Base-by-base conservation (phyloP, 2,113 vertebrate genomes). In the Eulemur macaco region DNA sequence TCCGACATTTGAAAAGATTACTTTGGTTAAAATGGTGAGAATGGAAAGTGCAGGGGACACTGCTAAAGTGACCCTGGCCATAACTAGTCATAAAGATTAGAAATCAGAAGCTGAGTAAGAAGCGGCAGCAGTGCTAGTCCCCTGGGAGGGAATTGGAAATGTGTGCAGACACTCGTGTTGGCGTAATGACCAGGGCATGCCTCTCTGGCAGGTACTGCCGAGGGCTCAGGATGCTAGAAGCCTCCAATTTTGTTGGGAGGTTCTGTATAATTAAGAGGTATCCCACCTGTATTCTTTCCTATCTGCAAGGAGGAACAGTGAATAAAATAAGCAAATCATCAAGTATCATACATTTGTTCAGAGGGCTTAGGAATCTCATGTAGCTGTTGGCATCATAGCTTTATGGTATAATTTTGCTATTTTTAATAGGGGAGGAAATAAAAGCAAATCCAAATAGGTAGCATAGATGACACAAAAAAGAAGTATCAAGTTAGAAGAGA, bases 61-160 rank as follows among this genome's bases (percentile, higher is more conserved):
- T 39, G n/a, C 17, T 56, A 2, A 17, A n/a, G 8, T 52, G 29
- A 76, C 23, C 2, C 11, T 91, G 56, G 27, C 2, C 25, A 20
- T 56, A 83, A 37, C 3, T 14, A 74, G 34, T 74, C 66, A 47
- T 42, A 66, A 56, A 34, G 15, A 96, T 18, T 52, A 77, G 13
- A 66, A 71, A 37, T 83, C 37, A 66, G 29, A 81, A 76, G 21
- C 47, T 4, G 18, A 77, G 39, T n/a, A 7, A 69, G 82, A 71
- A 60, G 63, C 27, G 10, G 5, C 27, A 60, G 2, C 37, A 15
- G 5, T 8, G 13, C 3, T 8, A 3, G n/a, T n/a, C 0, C 37
- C 27, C 34, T 15, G 15, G 18, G 29, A 73, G 11, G 3, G 12
- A 47, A 47, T 2, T 42, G 58, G 42, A 88, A 56, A 18, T 39